Base-by-base conservation (phyloP, 2,888 invertebrate genomes). In the Melinopterus prodromus region DNA sequence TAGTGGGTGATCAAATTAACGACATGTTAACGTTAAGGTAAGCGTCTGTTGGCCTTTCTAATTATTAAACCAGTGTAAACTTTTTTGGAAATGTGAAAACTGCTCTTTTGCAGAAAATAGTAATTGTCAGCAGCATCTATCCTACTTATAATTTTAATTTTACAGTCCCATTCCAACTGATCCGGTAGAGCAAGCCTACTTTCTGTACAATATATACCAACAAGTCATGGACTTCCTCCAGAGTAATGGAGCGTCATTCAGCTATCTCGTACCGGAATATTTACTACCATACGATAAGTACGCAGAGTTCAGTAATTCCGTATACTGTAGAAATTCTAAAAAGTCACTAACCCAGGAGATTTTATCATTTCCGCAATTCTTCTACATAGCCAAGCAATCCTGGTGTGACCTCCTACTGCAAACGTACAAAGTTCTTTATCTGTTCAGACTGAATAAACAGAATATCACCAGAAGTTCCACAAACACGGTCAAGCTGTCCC, bases 321-420 rank as follows among this genome's bases (percentile, higher is more conserved):
- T 90, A 80, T n/a, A 84, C 2, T 80, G 86, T 2, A 87, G 83
- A 71, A 72, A 84, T 70, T 79, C 80, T 53, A 53, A 53, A 12
- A 53, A 78, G 14, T 76, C 83, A 1, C 72, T 77, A 12, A n/a
- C 16, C 6, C 3, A 71, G 38, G 6, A 16, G 14, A 16, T 7
- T 6, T 16, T 53, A 15, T 37, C 69, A 26, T 14, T 37, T 2
- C 76, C 81, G 0, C 80, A 80, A 6, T 89, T 87, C 79, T 79
- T 84, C 70, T 81, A 84, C 0, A 84, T 88, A 6, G 87, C 87
- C 76, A 89, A 87, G 79, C 90, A 90, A 83, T 90, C 90, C 81
- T 94, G 93, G 93, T 84, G 93, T 16, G 93, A 93, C 85, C 88
- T 93, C 69, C 89, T 93, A 83, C 86, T 93, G 78, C 93, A 93